Base-by-base conservation (phyloP, 2,888 invertebrate species). In the Taenaris catops region DNA sequence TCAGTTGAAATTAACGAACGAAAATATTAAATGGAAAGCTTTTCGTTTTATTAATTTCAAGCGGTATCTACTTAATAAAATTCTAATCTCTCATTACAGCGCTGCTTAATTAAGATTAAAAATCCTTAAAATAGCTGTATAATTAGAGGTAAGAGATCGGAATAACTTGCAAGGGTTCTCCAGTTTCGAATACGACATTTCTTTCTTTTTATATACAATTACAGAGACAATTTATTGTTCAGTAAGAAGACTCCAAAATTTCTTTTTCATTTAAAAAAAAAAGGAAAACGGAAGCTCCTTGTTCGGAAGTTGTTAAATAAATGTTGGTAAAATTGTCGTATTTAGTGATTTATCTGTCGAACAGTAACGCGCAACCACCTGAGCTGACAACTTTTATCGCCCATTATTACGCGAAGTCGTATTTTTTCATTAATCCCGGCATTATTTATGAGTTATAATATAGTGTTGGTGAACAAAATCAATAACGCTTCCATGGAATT, bases 41-140 rank as follows among this genome's bases (percentile, higher is more conserved):
- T n/a, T n/a, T n/a, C 25, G 25, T 24, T 36, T 4, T 11, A 21
- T 7, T 14, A 48, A 49, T 46, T 46, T 45, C 20, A n/a, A n/a
- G n/a, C n/a, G n/a, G n/a, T n/a, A n/a, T n/a, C 12, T 19, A 8
- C 11, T 3, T 25, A 41, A 43, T 14, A 44, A 41, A 56, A 44
- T 44, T 51, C 38, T 45, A 43, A 44, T 44, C 31, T 48, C 46
- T 56, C 56, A 58, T 63, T 57, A 59, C 49, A 53, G 51, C 41
- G 45, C 42, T 55, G 54, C 55, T 65, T 65, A 61, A 64, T 66
- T 62, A 60, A 50, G 50, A 56, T 47, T 46, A 56, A n/a, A 28
- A 56, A 62, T 61, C 53, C 51, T 47, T 41, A 50, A 58, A 48
- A 55, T 56, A 44, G 48, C 41, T 42, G 38, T 34, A 28, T 38